These are phyloP conservation scores for Brachypteracias leptosomus DNA, from an alignment of 2,113 vertebrate genomes.

Conservation along the genomic window DNA sequence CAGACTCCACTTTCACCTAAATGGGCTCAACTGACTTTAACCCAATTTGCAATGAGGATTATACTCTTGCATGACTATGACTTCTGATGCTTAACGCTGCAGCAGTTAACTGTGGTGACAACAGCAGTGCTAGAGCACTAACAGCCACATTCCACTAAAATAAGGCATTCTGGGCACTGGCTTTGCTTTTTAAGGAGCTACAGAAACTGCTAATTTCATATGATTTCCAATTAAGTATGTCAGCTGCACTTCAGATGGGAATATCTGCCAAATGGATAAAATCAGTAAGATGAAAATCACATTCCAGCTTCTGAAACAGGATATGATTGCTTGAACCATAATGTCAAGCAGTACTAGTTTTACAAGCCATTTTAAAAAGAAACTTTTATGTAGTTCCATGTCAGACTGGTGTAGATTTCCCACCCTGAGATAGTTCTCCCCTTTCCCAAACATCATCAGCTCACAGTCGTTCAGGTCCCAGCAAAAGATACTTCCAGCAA, in stretches of 20 bases:
- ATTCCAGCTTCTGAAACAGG: neutral
- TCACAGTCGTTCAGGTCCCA: neutral
- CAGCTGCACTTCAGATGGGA: neutral
- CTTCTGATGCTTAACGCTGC: neutral
- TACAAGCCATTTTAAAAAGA: neutral
- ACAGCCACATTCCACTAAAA: neutral
- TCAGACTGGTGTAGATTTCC: neutral
- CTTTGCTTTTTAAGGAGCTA: neutral
- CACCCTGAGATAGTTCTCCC: neutral
- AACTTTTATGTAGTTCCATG: neutral
- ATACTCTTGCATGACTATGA: neutral
- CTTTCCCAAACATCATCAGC: neutral
- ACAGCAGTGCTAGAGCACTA: neutral
- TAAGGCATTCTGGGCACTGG: neutral
- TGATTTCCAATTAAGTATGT: neutral
- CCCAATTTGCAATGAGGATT: neutral
- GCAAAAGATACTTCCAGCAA: neutral
- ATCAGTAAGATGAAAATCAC: neutral
- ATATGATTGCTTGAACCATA: neutral
- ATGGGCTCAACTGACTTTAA: neutral
- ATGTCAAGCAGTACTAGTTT: neutral
- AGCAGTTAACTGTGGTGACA: neutral
- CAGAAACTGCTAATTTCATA: neutral
- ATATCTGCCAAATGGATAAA: neutral
- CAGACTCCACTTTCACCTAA: neutral